A percentile compares a stretch with the other conserved stretches of the same genome.
These are phyloP conservation scores for Ophioninae sp. DNA, from an alignment of 2,888 invertebrate genomes.

Conservation along the genomic window DNA sequence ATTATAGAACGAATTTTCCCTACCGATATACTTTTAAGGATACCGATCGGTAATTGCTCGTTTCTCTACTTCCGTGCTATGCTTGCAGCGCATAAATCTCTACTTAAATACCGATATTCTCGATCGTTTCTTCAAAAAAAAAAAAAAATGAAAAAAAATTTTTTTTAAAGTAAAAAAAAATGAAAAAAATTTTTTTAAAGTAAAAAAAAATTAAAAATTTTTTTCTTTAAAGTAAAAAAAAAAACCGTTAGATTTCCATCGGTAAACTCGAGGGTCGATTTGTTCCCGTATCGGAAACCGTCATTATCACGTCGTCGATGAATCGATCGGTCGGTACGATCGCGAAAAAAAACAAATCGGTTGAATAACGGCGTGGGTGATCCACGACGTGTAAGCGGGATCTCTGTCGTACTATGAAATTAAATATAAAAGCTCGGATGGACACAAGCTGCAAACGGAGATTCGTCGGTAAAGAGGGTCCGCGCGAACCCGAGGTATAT, in stretches of 20 bases:
- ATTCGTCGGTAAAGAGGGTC: slow-evolving; percentile 37
- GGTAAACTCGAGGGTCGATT: slow-evolving; percentile 42
- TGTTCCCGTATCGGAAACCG: slow-evolving; percentile 27
- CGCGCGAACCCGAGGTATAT: slow-evolving; percentile 41
- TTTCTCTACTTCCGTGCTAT: slow-evolving; percentile 26
- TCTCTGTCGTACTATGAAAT: slow-evolving; percentile 63
- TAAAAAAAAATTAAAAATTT: slow-evolving; percentile 4
- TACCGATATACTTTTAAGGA: slow-evolving; percentile 36
- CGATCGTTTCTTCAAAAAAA: slow-evolving; percentile 17
- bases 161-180: slow-evolving; percentile 18
- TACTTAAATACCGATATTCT: slow-evolving; percentile 52
- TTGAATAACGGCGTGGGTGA: slow-evolving; percentile 67
- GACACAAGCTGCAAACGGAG: neutral
- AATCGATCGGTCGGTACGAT: slow-evolving; percentile 37
- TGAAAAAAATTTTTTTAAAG: slow-evolving; percentile 14
- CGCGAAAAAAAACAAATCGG: slow-evolving; percentile 59
- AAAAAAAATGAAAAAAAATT: slow-evolving; percentile 6
- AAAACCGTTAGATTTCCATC: slow-evolving; percentile 45
- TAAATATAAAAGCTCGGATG: slow-evolving; percentile 68
- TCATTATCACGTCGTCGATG: slow-evolving; percentile 63
- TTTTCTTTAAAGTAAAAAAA: slow-evolving; percentile 15
- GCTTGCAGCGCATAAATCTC: slow-evolving; percentile 47
- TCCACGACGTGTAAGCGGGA: slow-evolving; percentile 37
- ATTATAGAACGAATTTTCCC: slow-evolving; percentile 51
- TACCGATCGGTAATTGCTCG: slow-evolving; percentile 31